These are phyloP conservation scores for Dicerorhinus sumatrensis DNA, from an alignment of 2,113 vertebrate genomes.

Conservation along the genomic window DNA sequence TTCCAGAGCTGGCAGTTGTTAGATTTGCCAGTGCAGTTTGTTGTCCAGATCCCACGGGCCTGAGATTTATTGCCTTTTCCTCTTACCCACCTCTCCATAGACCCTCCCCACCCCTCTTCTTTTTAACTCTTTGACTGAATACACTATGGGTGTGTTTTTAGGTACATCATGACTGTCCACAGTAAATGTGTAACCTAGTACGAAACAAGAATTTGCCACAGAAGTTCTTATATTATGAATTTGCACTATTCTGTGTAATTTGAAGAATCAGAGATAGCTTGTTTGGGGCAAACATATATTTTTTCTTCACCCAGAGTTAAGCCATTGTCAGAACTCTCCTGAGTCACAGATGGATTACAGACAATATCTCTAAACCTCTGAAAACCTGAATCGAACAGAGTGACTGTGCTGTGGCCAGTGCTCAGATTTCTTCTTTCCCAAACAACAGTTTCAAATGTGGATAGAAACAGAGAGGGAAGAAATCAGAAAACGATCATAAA, in stretches of 20 bases:
- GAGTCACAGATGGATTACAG: background rate
- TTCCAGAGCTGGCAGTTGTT: slow-evolving; percentile 82
- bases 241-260: background rate
- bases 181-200: background rate
- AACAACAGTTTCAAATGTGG: background rate
- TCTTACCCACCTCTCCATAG: slow-evolving; percentile 59
- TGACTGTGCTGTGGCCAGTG: background rate
- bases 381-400: background rate
- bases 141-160: background rate
- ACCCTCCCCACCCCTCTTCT: background rate
- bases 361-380: background rate
- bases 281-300: background rate
- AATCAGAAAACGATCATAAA: background rate
- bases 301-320: background rate
- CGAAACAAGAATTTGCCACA: background rate
- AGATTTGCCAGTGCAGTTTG: slow-evolving; percentile 70
- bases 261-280: background rate
- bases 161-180: background rate
- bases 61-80: slow-evolving; percentile 80
- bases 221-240: background rate
- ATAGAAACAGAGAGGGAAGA: background rate
- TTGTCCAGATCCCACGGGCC: slow-evolving; percentile 73
- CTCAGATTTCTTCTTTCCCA: background rate
- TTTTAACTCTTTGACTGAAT: slow-evolving; percentile 51
- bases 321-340: background rate